Percentiles rank a stretch among this genome's conserved stretches.
These are phyloP conservation scores for Ichneumoninae sp. DNA, from an alignment of 2,888 invertebrate species.

Conservation along the genomic window DNA sequence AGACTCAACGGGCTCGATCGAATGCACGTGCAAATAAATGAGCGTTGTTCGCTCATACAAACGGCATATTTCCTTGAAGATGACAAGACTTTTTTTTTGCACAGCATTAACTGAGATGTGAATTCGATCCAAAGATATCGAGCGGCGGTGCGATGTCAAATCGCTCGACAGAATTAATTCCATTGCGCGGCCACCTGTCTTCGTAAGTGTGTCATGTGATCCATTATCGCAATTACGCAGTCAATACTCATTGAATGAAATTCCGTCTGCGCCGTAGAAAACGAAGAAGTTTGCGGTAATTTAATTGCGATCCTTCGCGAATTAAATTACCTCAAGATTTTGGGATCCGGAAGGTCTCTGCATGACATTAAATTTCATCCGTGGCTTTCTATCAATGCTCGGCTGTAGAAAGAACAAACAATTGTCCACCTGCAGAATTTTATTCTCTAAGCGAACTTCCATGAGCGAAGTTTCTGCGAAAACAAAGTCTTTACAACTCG, in stretches of 20 bases:
- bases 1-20: background rate
- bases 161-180: slow-evolving; percentile 2
- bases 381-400: too few species aligned
- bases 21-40: background rate
- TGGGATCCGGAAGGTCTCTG: too few species aligned
- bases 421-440: too few species aligned
- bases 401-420: too few species aligned
- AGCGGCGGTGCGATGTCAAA: background rate
- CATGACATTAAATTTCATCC: too few species aligned
- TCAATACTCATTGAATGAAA: slow-evolving; percentile 16
- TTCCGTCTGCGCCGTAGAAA: background rate
- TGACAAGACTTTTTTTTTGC: background rate
- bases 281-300: slow-evolving; percentile 12
- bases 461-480: too few species aligned
- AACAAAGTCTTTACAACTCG: too few species aligned
- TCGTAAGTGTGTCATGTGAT: background rate
- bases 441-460: too few species aligned
- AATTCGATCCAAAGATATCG: background rate
- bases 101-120: background rate
- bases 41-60: background rate
- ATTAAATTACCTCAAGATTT: too few species aligned
- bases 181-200: slow-evolving; percentile 31
- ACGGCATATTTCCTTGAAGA: background rate
- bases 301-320: slow-evolving; percentile 16
- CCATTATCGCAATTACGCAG: slow-evolving; percentile 29